Evolutionary conservation across 1,140 invertebrate species (phyloP), one percentile per base, ranked within the genome.

Genomic region (Brachionus asplanchnoidis): DNA sequence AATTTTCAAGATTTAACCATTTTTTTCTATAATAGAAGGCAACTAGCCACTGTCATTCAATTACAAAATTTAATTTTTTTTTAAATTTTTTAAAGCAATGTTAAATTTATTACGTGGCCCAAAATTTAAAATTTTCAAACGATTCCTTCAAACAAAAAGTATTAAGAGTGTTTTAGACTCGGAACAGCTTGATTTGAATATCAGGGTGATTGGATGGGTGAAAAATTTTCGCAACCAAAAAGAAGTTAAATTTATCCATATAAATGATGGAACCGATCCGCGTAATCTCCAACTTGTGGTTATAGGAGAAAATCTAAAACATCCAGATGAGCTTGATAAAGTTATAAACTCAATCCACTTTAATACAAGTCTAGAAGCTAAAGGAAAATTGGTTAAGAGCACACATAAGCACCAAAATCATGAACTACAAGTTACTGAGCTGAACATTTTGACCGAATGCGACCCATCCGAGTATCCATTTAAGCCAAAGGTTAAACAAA

Each of bases 381-480:
- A 75, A n/a, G 84, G 84, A 7, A 42, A 40, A 44, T 17, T 84
- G 11, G 84, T 84, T 23, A 40, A 28, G 65, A 84, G 84, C 17
- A 32, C 60, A 17, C 84, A 77, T 17, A 70, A 36, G 9, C 36
- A 70, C 17, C 84, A 84, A 42, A 36, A 60, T 36, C 9, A 7
- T 65, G 84, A 84, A 5, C 23, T 84, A 26, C 44, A 75, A 4
- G 68, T 73, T 12, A 0, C 66, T 3, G 9, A 53, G 7, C 17
- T 84, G 6, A 75, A 26, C 5, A 28, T 75, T 36, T 53, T 75
- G n/a, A 26, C 11, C 3, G 11, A 28, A 75, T 84, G 84, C 46
- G 46, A 84, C 17, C 20, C 42, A 6, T 14, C 6, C 8, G 28
- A 84, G 14, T 84, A 75, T 84, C 84, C 66, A 44, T 84, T 84